Evolutionary conservation across 2,113 vertebrate genomes (phyloP), one percentile per base, ranked within the genome.

Genomic region (Loxodonta africana): DNA sequence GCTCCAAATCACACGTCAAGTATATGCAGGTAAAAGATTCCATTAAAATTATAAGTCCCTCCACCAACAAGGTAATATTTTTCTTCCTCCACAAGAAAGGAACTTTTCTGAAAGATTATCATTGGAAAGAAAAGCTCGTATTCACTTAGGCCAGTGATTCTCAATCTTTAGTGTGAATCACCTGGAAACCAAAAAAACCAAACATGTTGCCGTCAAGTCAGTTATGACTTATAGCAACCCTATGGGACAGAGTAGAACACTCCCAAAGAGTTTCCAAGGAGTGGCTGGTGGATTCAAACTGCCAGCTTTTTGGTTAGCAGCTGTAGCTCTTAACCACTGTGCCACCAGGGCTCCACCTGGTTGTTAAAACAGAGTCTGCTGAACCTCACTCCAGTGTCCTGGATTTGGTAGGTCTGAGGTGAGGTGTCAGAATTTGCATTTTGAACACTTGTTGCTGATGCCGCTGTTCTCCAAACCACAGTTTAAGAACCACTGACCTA

Each of bases 11-110:
- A 71, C 53, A 37, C 96, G 91, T 86, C 26, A 80, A 95, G 82
- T 9, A 6, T 41, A 89, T 14, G 73, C 46, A 76, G 28, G 41
- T 65, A 95, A 92, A 91, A 25, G n/a, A 89, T 77, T 69, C 78
- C 73, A 57, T 95, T 92, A 96, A 93, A 97, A 95, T 73, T 94
- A 14, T 51, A 77, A 83, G 86, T 90, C 15, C 20, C 26, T 78
- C 48, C 10, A 69, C 95, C 91, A 26, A 46, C 9, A 23, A 77
- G 9, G 25, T 81, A 95, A 73, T 84, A 63, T 15, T 33, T 87
- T 82, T 46, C 76, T 90, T 96, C 30, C 46, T 88, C 83, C 20
- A 18, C 4, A 23, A 18, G 69, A 94, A 82, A 3, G 83, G 18
- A 57, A 41, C 0, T 82, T 65, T 62, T 53, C 33, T 65, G 33